A percentile compares a stretch with the other conserved stretches of the same genome.
Conservation (phyloP, 92 coral and sea anemone species). For the Palythoa heliodiscus region DNA sequence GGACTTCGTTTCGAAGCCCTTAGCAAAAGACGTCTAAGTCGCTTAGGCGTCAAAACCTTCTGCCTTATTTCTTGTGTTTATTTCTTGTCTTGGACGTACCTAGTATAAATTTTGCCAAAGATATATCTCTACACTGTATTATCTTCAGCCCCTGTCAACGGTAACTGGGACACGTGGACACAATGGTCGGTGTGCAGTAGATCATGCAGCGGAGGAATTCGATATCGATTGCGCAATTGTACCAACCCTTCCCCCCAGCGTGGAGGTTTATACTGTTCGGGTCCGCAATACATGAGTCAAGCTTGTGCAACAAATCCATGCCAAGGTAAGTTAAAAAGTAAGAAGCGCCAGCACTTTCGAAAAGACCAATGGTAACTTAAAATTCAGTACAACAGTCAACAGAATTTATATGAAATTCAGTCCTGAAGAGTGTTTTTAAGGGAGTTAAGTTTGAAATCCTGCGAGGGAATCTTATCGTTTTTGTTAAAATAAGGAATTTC, state of each 20-base stretch:
- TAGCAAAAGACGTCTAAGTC: no score
- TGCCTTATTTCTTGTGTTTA: no score
- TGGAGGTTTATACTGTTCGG: background rate
- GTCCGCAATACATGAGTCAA: background rate
- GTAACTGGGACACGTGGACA: background rate
- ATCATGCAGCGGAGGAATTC: background rate
- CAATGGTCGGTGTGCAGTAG: background rate
- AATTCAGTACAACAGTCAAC: no score
- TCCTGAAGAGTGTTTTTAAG: no score
- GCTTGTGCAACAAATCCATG: background rate
- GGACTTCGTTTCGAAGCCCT: no score
- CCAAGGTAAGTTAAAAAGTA: background rate
- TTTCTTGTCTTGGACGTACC: background rate
- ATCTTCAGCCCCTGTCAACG: background rate
- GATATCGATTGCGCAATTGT: conserved; percentile 4
- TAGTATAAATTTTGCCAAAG: background rate
- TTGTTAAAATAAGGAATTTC: no score
- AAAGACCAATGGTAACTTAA: background rate
- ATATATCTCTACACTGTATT: no score
- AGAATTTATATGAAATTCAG: no score
- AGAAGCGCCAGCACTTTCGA: background rate
- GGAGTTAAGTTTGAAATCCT: no score
- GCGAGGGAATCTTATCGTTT: no score
- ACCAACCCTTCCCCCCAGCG: background rate
- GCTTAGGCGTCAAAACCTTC: no score